Percentiles rank a stretch among this genome's conserved stretches.
These are phyloP conservation scores for Thunnus maccoyii DNA, from an alignment of 2,113 vertebrate species.

Conservation along the genomic window DNA sequence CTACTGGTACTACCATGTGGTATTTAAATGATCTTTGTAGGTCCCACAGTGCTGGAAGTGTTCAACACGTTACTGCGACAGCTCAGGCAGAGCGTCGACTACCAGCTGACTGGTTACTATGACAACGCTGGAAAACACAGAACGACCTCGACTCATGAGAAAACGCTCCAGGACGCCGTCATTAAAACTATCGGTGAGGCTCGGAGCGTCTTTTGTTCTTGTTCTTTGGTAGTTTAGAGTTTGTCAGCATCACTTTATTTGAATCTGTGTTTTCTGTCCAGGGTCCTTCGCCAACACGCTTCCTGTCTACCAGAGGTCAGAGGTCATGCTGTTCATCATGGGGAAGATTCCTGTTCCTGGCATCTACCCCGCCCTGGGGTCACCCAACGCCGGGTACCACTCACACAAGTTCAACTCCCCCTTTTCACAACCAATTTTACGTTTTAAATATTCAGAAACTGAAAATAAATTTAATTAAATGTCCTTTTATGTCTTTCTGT, in stretches of 20 bases:
- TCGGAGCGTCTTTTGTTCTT: not conserved
- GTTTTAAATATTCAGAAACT: not conserved
- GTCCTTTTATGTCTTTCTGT: not conserved
- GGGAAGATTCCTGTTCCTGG: conserved; percentile 93
- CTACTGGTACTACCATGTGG: not conserved
- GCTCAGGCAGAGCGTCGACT: conserved; percentile 93
- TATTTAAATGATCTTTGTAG: conserved; percentile 59
- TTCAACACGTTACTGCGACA: conserved; percentile 93
- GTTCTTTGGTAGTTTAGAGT: not conserved
- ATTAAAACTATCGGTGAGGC: conserved; percentile 90
- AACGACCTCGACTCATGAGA: conserved; percentile 87
- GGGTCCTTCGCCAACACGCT: conserved; percentile 93
- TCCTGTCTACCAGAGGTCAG: conserved; percentile 93
- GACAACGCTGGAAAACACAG: conserved; percentile 75
- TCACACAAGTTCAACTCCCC: not conserved
- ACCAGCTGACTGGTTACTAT: conserved; percentile 90
- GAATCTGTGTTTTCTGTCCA: conserved; percentile 47
- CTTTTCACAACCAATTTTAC: too few species aligned
- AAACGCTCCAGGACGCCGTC: conserved; percentile 91
- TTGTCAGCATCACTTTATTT: not conserved
- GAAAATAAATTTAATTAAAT: not conserved
- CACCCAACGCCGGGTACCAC: conserved; percentile 85
- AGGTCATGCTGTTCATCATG: conserved; percentile 97
- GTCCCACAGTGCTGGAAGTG: conserved; percentile 92
- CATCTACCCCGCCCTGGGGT: conserved; percentile 87